Conservation (phyloP, 2,888 invertebrate genomes). For the Odontocolon sp. region DNA sequence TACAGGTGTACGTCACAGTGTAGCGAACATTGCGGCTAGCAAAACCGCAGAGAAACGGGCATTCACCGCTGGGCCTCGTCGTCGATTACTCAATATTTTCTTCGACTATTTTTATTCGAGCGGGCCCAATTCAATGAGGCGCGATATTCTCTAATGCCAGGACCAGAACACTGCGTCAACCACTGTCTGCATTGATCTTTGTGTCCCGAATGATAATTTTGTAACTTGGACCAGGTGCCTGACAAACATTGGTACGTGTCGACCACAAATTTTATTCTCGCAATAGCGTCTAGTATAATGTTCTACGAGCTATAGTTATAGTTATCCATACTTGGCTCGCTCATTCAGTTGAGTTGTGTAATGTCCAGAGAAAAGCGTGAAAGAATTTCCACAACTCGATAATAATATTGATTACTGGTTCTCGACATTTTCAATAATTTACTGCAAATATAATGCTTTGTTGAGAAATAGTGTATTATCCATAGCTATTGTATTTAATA, state of each 20-base stretch:
- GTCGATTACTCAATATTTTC: slow-evolving; percentile 49
- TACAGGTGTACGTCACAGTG: neutral
- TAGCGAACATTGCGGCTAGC: neutral
- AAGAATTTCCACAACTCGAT: slow-evolving; percentile 26
- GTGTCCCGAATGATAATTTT: slow-evolving; percentile 45
- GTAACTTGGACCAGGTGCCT: slow-evolving; percentile 32
- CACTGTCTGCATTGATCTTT: neutral
- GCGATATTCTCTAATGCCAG: slow-evolving; percentile 34
- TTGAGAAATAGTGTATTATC: neutral
- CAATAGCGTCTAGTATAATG: slow-evolving; percentile 37
- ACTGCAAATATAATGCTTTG: neutral
- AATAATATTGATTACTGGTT: slow-evolving; percentile 18
- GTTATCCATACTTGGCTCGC: neutral
- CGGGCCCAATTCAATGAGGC: slow-evolving; percentile 45
- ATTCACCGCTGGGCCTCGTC: neutral
- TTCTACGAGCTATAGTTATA: neutral
- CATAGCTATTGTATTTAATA: neutral
- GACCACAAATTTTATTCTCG: slow-evolving; percentile 49
- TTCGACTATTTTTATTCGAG: slow-evolving; percentile 8
- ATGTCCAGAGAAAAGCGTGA: slow-evolving; percentile 31
- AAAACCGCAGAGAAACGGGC: slow-evolving; percentile 12
- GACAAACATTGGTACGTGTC: neutral
- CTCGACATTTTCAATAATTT: neutral
- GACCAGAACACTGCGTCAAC: neutral
- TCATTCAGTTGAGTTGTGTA: slow-evolving; percentile 29